A percentile compares a stretch with the other conserved stretches of the same genome.
Conservation (phyloP, 2,888 invertebrate genomes). For the Leptinotarsa tumamoca region DNA sequence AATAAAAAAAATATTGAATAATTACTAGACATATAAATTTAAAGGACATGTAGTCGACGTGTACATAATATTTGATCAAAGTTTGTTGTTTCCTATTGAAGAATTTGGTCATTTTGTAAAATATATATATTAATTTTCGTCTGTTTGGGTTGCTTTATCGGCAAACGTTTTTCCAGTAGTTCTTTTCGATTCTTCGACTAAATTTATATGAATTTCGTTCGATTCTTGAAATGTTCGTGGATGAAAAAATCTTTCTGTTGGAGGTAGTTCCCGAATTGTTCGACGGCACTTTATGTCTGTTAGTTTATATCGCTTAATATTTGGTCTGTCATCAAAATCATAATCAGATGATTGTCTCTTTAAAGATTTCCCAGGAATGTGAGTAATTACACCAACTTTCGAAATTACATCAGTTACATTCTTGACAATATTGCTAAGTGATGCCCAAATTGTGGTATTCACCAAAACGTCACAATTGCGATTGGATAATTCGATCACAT, state of each 20-base stretch:
- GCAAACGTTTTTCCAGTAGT: slow-evolving; percentile 41
- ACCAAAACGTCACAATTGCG: slow-evolving; percentile 23
- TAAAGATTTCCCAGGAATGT: slow-evolving; percentile 20
- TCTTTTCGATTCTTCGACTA: slow-evolving; percentile 24
- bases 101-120: slow-evolving; percentile 18
- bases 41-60: too few relatives aligned
- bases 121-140: slow-evolving; percentile 40
- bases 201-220: slow-evolving; percentile 35
- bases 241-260: slow-evolving; percentile 29
- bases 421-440: slow-evolving; percentile 39
- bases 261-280: slow-evolving; percentile 53
- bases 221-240: slow-evolving; percentile 15
- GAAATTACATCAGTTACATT: slow-evolving; percentile 34
- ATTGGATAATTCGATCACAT: not conserved
- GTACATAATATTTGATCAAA: too few relatives aligned
- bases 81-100: not conserved
- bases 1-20: too few relatives aligned
- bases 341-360: slow-evolving; percentile 41
- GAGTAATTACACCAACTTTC: slow-evolving; percentile 21
- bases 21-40: too few relatives aligned
- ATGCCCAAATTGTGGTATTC: slow-evolving; percentile 35
- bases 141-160: slow-evolving; percentile 60
- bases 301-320: slow-evolving; percentile 56
- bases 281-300: slow-evolving; percentile 59
- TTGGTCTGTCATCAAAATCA: slow-evolving; percentile 42